Evolutionary conservation across 2,113 vertebrate genomes (phyloP).

Genomic region (Emydocephalus ijimae): DNA sequence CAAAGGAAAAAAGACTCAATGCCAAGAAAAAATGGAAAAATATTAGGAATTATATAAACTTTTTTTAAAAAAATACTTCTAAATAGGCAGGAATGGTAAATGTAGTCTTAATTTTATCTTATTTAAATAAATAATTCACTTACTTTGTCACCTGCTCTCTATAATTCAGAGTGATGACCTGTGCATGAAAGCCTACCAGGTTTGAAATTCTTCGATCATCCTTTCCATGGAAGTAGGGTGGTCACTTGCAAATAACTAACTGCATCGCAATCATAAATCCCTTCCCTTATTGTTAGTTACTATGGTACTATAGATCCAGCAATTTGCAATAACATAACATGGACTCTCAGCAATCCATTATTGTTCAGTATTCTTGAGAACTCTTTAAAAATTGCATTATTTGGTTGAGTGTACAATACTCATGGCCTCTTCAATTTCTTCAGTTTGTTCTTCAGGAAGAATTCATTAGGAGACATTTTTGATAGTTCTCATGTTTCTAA

Average conservation of each 20-base stretch:
- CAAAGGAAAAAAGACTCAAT: neutral
- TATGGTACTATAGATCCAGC: neutral
- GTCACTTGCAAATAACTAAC: neutral
- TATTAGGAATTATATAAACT: neutral
- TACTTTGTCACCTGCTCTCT: neutral
- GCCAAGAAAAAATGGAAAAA: neutral
- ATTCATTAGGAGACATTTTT: neutral
- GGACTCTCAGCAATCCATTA: neutral
- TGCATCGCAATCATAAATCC: neutral
- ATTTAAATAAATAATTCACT: neutral
- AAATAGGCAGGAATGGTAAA: neutral
- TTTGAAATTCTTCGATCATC: slow-evolving; percentile 33
- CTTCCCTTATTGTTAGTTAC: neutral
- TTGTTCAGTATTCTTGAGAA: neutral
- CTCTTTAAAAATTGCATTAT: neutral
- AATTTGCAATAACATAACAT: neutral
- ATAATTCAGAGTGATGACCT: neutral
- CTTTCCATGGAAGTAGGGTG: neutral
- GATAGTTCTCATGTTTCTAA: neutral
- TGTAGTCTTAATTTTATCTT: neutral
- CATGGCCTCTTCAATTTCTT: neutral
- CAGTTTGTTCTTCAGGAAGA: neutral
- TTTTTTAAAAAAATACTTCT: no score
- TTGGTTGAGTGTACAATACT: neutral
- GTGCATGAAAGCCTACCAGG: slow-evolving; percentile 13